Evolutionary conservation across 2,888 invertebrate species (phyloP).

Genomic region (Drosophila colorata): DNA sequence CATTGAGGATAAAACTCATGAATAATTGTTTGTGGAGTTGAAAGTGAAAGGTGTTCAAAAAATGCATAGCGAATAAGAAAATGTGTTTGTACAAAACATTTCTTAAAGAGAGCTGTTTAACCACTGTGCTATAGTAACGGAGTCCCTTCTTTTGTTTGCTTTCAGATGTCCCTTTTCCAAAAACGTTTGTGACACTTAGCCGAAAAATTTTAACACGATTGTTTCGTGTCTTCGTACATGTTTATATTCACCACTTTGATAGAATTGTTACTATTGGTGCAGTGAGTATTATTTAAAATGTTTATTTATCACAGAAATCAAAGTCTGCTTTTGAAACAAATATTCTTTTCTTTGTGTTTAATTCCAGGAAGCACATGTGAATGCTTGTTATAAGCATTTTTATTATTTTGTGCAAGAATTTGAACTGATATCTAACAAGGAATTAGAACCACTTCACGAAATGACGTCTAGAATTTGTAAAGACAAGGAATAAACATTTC

Average conservation of each 20-base stretch:
- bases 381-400: slow-evolving; percentile 97
- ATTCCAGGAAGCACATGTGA: slow-evolving; percentile 92
- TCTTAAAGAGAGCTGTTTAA: too few species aligned
- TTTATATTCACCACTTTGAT: slow-evolving; percentile 97
- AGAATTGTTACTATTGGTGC: slow-evolving; percentile 94
- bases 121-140: too few species aligned
- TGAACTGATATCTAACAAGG: slow-evolving; percentile 92
- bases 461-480: slow-evolving; percentile 91
- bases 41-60: background rate
- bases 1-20: background rate
- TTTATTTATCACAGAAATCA: background rate
- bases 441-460: slow-evolving; percentile 93
- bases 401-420: slow-evolving; percentile 96
- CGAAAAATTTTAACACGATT: slow-evolving; percentile 95
- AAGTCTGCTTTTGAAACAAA: background rate
- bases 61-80: background rate
- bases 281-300: slow-evolving; percentile 86
- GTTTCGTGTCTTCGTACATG: slow-evolving; percentile 96
- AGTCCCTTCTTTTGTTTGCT: slow-evolving; percentile 1
- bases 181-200: slow-evolving; percentile 91
- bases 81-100: too few species aligned
- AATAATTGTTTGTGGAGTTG: background rate
- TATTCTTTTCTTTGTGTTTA: background rate
- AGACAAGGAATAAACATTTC: slow-evolving; percentile 82
- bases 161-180: slow-evolving; percentile 94